These are phyloP conservation scores for Leptinotarsa texana DNA, from an alignment of 1,140 invertebrate species.

Conservation along the genomic window DNA sequence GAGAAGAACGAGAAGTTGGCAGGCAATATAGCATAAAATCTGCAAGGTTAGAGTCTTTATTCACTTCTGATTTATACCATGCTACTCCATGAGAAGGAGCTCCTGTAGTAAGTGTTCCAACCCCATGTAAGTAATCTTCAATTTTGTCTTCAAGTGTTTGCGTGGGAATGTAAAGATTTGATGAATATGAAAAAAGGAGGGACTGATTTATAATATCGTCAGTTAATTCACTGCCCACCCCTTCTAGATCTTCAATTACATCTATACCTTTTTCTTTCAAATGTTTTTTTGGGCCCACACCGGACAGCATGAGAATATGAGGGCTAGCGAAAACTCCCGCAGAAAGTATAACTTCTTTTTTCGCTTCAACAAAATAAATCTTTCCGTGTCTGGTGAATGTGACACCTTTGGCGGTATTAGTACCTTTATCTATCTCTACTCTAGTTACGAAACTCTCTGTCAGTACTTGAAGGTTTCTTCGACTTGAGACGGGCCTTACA, in stretches of 20 bases:
- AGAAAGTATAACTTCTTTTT: constrained; percentile 65
- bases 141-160: background rate
- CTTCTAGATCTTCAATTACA: constrained; percentile 59
- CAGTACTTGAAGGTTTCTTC: constrained; percentile 61
- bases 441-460: constrained; percentile 56
- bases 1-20: background rate
- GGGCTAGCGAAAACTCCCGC: constrained; percentile 58
- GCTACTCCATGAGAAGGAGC: background rate
- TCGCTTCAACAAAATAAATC: constrained; percentile 53
- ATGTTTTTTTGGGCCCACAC: constrained; percentile 61
- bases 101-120: background rate
- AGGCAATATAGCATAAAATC: background rate
- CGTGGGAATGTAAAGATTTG: background rate
- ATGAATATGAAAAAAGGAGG: background rate
- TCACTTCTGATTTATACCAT: background rate
- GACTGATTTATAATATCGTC: constrained; percentile 1
- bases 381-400: constrained; percentile 57
- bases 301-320: constrained; percentile 63
- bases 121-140: background rate
- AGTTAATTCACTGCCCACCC: background rate
- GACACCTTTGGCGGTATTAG: constrained; percentile 65
- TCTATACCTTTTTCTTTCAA: constrained; percentile 54
- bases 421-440: constrained; percentile 61
- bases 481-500: constrained; percentile 56
- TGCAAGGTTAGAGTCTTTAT: background rate